Conservation (phyloP, 2,888 invertebrate genomes). For the Maniola hyperantus region DNA sequence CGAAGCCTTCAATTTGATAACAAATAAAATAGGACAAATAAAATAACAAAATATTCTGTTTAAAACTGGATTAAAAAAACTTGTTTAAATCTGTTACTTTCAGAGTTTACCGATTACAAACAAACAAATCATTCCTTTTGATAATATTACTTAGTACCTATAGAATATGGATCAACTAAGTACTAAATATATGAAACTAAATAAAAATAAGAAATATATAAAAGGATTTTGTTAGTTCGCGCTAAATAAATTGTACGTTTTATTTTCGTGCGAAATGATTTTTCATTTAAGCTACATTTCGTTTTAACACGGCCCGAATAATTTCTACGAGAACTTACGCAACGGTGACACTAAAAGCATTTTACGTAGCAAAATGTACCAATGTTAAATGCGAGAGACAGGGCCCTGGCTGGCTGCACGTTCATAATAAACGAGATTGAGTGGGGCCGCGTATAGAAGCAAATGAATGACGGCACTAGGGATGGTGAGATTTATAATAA, state of each 20-base stretch:
- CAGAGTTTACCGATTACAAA: too few species aligned
- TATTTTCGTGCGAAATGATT: constrained; percentile 24
- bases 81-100: too few species aligned
- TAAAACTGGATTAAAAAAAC: too few species aligned
- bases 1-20: too few species aligned
- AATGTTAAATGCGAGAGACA: constrained; percentile 68
- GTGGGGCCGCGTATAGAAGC: constrained; percentile 72
- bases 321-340: constrained; percentile 50
- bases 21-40: too few species aligned
- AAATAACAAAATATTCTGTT: too few species aligned
- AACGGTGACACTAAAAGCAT: constrained; percentile 63
- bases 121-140: too few species aligned
- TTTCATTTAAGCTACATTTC: constrained; percentile 30
- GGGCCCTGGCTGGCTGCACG: constrained; percentile 61
- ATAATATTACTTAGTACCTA: too few species aligned
- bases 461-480: constrained; percentile 73
- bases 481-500: constrained; percentile 41
- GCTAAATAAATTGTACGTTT: constrained; percentile 21
- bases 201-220: constrained; percentile 4
- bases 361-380: constrained; percentile 66
- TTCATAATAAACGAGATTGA: constrained; percentile 80
- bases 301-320: constrained; percentile 31
- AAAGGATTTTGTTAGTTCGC: constrained; percentile 2
- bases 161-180: too few species aligned
- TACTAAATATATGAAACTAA: background rate